Base-by-base conservation (phyloP, 2,888 invertebrate genomes). In the Rotaria magnacalcarata region DNA sequence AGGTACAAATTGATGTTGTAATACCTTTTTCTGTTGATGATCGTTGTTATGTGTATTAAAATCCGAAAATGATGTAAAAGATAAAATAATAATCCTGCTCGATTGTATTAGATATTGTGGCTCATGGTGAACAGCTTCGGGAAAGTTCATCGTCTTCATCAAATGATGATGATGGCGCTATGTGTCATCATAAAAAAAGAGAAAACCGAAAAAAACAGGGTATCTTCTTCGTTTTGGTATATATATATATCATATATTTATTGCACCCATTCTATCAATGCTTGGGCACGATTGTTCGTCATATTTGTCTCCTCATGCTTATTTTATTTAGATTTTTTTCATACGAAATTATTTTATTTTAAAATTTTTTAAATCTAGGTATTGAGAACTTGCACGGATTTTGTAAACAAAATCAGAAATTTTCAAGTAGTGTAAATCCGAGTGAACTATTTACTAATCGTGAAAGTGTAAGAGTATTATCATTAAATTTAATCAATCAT, bases 381-480 rank as follows among this genome's bases (percentile, higher is more conserved):
- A 80, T 80, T 80, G 47, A 80, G 47, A 47, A 21, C n/a, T 47
- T 80, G n/a, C 80, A 80, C 4, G 80, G 80, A n/a, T 80, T 80
- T 47, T 80, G 80, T 80, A 24, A 47, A 47, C 80, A 80, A 47
- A 80, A 80, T 80, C 80, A 80, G n/a, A 80, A 80, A 0, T 80
- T 80, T 47, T 80, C 47, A 47, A n/a, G 47, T n/a, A 80, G 80
- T 80, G 80, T 80, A 14, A 80, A 80, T 80, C 19, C 80, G 19
- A n/a, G 47, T 80, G 47, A 80, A 47, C 47, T 80, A 47, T n/a
- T 2, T 80, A 11, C 34, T 47, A 80, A 80, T 47, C 43, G 80
- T n/a, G 47, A 47, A 80, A 47, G 80, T 80, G 80, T 80, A 80
- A 80, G 80, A 41, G 21, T 5, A 47, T 47, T 47, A n/a, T 0